These are phyloP conservation scores for Bembecia ichneumoniformis DNA, from an alignment of 2,888 invertebrate genomes.

Conservation along the genomic window DNA sequence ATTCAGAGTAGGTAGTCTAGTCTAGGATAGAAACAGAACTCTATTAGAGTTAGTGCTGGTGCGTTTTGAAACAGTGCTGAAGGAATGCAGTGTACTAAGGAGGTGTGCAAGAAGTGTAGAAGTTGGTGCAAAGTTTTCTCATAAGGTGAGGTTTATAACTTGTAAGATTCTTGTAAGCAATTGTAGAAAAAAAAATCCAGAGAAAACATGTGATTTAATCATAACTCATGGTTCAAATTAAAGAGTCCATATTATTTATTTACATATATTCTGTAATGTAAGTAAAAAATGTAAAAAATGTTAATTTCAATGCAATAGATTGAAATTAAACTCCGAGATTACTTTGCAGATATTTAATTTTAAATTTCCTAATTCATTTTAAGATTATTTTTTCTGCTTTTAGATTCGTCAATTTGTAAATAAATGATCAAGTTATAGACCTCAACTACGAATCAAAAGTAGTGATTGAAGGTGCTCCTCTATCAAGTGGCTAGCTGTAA, in stretches of 20 bases:
- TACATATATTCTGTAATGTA: too few relatives aligned
- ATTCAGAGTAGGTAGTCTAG: slow-evolving; percentile 45
- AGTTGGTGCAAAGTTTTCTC: slow-evolving; percentile 57
- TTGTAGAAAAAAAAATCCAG: too few relatives aligned
- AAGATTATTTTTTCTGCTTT: neutral
- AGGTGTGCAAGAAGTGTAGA: slow-evolving; percentile 56
- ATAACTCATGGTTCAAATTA: too few relatives aligned
- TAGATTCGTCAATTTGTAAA: too few relatives aligned
- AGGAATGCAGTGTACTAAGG: slow-evolving; percentile 53
- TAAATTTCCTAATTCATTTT: neutral
- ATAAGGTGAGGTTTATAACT: slow-evolving; percentile 54
- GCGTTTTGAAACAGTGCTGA: slow-evolving; percentile 46
- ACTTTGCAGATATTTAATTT: too few relatives aligned
- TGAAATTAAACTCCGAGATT: too few relatives aligned
- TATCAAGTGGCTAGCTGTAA: slow-evolving; percentile 54
- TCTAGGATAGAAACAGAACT: slow-evolving; percentile 54
- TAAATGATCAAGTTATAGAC: slow-evolving; percentile 44
- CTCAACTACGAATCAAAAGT: slow-evolving; percentile 39
- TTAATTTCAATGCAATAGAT: too few relatives aligned
- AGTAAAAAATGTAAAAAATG: too few relatives aligned
- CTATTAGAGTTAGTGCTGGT: slow-evolving; percentile 44
- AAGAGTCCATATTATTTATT: too few relatives aligned
- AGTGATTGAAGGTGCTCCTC: slow-evolving; percentile 61
- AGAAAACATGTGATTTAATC: too few relatives aligned
- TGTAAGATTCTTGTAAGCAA: slow-evolving; percentile 14